Conservation (phyloP, 1,140 invertebrate genomes). For the Caenorhabditis latens region DNA sequence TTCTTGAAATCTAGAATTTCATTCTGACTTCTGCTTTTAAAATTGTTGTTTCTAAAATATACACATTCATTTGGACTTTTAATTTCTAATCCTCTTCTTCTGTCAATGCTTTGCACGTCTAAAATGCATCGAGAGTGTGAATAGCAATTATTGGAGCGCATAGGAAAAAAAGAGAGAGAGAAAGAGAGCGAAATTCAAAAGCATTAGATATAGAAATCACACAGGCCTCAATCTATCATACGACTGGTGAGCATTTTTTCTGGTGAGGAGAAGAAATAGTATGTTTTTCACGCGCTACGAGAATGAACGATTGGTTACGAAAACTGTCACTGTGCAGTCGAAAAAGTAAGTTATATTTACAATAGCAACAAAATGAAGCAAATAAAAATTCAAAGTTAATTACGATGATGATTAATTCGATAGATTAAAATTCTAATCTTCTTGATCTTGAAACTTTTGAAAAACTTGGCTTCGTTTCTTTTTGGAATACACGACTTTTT, state of each 20-base stretch:
- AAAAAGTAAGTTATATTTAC: neutral
- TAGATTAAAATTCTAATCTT: too few species aligned
- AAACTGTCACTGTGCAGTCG: neutral
- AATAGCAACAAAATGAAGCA: too few species aligned
- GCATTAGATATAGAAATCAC: slow-evolving; percentile 45
- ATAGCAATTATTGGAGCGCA: slow-evolving; percentile 55
- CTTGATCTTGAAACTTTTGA: too few species aligned
- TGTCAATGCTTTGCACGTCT: neutral
- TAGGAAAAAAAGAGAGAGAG: slow-evolving; percentile 16
- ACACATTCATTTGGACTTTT: neutral
- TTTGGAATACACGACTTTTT: too few species aligned
- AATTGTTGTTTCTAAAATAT: neutral
- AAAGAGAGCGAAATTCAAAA: neutral
- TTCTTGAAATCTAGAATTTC: neutral
- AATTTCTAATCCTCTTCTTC: neutral
- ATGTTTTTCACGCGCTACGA: neutral
- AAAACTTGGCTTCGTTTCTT: too few species aligned
- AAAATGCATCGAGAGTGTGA: slow-evolving; percentile 2
- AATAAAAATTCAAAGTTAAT: neutral
- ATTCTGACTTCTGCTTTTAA: neutral
- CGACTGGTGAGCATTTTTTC: slow-evolving; percentile 3
- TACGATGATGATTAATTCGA: neutral
- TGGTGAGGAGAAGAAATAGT: neutral
- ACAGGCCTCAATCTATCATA: slow-evolving; percentile 35
- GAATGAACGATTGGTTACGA: neutral